phyloP scores from a whole-genome alignment of 2,888 invertebrate species.

The Heliconius cydno region DNA sequence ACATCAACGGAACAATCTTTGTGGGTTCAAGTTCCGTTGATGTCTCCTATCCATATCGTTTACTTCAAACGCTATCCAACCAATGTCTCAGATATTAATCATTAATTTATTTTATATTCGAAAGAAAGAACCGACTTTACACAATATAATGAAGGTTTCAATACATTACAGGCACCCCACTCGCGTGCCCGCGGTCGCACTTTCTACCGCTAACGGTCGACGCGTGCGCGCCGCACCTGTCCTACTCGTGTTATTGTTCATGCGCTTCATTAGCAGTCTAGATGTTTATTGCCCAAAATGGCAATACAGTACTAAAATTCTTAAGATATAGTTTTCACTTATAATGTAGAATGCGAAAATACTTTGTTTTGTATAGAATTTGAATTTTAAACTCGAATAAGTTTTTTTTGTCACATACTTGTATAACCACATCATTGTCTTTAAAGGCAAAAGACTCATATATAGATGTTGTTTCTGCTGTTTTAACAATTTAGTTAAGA shows the following conservation, averaged over 20 bases:
- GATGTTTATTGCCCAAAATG: constrained; percentile 47
- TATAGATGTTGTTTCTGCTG: neutral
- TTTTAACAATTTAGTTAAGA: neutral
- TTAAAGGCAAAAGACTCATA: neutral
- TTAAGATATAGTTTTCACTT: neutral
- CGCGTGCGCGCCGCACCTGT: constrained; percentile 82
- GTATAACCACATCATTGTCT: neutral
- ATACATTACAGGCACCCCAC: constrained; percentile 59
- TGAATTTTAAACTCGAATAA: neutral
- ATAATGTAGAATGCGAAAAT: constrained; percentile 24
- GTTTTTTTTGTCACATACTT: neutral
- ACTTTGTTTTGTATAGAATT: neutral
- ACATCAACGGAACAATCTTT: too few relatives aligned
- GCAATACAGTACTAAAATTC: constrained; percentile 36
- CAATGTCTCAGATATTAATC: neutral
- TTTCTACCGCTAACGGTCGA: constrained; percentile 83
- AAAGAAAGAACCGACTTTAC: neutral
- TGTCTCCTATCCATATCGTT: too few relatives aligned
- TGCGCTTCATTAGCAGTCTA: constrained; percentile 55
- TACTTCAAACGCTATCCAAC: neutral
- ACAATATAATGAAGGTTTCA: neutral
- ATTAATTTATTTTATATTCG: neutral
- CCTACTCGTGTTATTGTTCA: constrained; percentile 65
- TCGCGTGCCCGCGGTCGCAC: constrained; percentile 83
- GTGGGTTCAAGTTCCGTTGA: too few relatives aligned